Conservation (phyloP, 2,113 vertebrate genomes). For the Macroglossus sobrinus region DNA sequence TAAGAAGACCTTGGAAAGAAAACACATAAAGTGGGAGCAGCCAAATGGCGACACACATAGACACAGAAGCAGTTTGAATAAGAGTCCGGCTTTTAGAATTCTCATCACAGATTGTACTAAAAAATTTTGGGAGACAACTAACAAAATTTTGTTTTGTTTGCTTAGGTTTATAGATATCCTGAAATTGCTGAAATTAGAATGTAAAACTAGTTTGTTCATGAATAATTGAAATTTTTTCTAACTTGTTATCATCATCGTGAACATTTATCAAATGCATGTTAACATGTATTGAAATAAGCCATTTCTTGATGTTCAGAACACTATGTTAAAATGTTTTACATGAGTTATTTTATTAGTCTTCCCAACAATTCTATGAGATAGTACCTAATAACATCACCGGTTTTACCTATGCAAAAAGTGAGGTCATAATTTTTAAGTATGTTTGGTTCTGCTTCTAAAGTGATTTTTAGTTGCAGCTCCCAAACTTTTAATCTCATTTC, state of each 20-base stretch:
- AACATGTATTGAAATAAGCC: neutral
- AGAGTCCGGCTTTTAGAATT: neutral
- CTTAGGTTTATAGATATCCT: neutral
- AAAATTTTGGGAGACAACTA: neutral
- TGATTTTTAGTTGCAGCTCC: neutral
- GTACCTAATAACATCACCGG: neutral
- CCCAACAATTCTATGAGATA: neutral
- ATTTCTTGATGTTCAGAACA: neutral
- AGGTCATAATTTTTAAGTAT: neutral
- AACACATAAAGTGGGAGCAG: neutral
- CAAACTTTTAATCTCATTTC: neutral
- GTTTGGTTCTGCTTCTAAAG: neutral
- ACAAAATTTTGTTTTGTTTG: neutral
- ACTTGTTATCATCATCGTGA: neutral
- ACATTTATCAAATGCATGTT: neutral
- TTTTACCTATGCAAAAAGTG: neutral
- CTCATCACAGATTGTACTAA: neutral
- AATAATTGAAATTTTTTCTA: neutral
- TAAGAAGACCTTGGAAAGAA: too few species aligned
- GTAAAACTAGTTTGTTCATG: neutral
- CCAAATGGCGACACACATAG: neutral
- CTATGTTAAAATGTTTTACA: neutral
- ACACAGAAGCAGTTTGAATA: neutral
- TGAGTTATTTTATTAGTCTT: neutral
- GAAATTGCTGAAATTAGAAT: neutral